Percentiles rank a stretch among this genome's conserved stretches.
These are phyloP conservation scores for Cydia fagiglandana DNA, from an alignment of 1,140 invertebrate species.

Conservation along the genomic window DNA sequence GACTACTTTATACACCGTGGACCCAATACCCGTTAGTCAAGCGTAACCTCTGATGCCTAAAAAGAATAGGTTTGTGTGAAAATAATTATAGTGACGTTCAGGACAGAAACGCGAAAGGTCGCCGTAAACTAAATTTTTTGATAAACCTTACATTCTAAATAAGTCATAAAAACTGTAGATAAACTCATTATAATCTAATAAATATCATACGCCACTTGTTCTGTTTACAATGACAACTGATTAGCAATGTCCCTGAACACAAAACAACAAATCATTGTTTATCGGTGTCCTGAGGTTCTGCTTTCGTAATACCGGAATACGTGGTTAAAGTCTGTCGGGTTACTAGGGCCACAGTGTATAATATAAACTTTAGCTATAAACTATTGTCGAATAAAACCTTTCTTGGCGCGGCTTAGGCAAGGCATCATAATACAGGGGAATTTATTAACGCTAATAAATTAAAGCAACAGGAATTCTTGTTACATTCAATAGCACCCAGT, in stretches of 20 bases:
- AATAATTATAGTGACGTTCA: too few species aligned
- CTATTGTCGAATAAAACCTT: constrained; percentile 18
- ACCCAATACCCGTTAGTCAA: neutral
- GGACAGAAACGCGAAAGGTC: neutral
- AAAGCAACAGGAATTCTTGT: constrained; percentile 27
- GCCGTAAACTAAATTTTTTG: too few species aligned
- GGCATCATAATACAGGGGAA: constrained; percentile 19
- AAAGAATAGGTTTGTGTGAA: too few species aligned
- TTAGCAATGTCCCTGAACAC: neutral
- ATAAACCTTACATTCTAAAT: too few species aligned
- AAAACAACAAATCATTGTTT: neutral
- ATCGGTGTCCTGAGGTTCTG: too few species aligned
- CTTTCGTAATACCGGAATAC: neutral
- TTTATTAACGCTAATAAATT: constrained; percentile 29
- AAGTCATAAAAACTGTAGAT: too few species aligned
- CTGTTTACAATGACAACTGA: neutral
- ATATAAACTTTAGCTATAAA: constrained; percentile 12
- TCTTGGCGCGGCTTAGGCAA: neutral
- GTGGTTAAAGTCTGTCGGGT: neutral
- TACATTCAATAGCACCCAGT: constrained; percentile 28
- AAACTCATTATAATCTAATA: neutral
- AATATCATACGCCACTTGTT: neutral
- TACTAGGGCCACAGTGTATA: neutral
- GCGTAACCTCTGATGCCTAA: neutral
- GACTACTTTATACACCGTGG: neutral